Evolutionary conservation across 2,797 vertebrate genomes (phyloP), one percentile per base, ranked within the genome.

Genomic region (Pogonophryne albipinna): DNA sequence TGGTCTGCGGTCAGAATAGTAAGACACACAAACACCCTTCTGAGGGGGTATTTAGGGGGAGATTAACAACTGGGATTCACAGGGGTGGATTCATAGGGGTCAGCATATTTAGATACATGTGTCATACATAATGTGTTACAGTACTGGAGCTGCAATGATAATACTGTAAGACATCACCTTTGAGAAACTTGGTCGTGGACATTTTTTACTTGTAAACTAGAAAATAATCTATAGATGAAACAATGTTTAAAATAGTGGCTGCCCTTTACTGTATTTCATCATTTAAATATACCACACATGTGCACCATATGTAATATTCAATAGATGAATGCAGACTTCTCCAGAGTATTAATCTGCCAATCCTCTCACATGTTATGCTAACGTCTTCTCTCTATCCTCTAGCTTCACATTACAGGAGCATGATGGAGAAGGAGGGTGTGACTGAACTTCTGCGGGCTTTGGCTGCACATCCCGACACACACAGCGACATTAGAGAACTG

Each of bases 1-100:
- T 98, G 0, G 96, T 98, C 82, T 97, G 96, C 94, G 96, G 94
- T 91, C 97, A 97, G 91, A 97, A 98, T 79, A 94, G 97, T 99
- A 96, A 82, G 96, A 71, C 27, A 41, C 52, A 75, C 59, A 71
- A 38, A 78, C 56, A 65, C 10, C 58, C 47, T 11, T 53, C 61
- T 64, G 20, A 13, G n/a, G 59, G 38, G 15, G 56, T 59, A 23
- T 31, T 17, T 10, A 46, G 49, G 3, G 44, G 46, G 19, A 2
- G 58, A 34, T 34, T 49, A 7, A 70, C 20, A 49, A 8, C 34
- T 12, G 4, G 15, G 1, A 20, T 58, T 12, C 56, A 63, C 51
- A 66, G 57, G 50, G 41, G 4, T 13, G 59, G 42, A 46, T 52
- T 59, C 12, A 8, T 38, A 51, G 10, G 45, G 58, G 47, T 56